Percentiles rank a stretch among this genome's conserved stretches.
These are phyloP conservation scores for Haemorhous mexicanus DNA, from an alignment of 2,113 vertebrate species.

Conservation along the genomic window DNA sequence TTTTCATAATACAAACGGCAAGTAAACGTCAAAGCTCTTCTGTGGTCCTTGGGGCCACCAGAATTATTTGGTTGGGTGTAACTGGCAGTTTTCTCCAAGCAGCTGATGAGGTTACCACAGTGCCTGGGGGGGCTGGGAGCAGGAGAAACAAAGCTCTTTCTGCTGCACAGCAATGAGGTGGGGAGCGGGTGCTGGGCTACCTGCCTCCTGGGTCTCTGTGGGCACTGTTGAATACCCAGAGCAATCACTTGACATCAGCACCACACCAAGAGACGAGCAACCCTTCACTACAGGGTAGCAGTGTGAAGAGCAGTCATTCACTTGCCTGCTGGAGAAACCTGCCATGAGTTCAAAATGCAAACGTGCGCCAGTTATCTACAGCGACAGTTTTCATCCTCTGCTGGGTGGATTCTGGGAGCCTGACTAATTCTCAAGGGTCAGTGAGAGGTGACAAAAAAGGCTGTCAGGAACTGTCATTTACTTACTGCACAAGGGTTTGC, in stretches of 20 bases:
- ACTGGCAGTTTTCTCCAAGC: not conserved
- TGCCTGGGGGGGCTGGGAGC: not conserved
- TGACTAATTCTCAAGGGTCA: not conserved
- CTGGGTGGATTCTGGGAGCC: not conserved
- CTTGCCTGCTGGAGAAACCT: not conserved
- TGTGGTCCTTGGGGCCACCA: fast-evolving
- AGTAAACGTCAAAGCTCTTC: slow-evolving; percentile 53
- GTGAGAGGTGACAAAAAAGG: not conserved
- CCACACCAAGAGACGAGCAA: fast-evolving
- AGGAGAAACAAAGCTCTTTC: not conserved
- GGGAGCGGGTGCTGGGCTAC: not conserved
- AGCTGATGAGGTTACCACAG: not conserved
- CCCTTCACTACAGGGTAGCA: not conserved
- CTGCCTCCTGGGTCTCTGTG: not conserved
- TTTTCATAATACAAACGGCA: slow-evolving; percentile 89
- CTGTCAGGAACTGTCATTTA: not conserved
- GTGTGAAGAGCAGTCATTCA: fast-evolving
- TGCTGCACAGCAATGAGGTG: not conserved
- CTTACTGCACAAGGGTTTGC: not conserved
- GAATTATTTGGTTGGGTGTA: not conserved
- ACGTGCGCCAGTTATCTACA: not conserved
- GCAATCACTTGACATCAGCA: not conserved
- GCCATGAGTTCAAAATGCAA: not conserved
- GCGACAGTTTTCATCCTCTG: not conserved
- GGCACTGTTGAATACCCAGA: not conserved